Conservation (phyloP, 2,113 vertebrate genomes). For the Bombycilla garrulus region DNA sequence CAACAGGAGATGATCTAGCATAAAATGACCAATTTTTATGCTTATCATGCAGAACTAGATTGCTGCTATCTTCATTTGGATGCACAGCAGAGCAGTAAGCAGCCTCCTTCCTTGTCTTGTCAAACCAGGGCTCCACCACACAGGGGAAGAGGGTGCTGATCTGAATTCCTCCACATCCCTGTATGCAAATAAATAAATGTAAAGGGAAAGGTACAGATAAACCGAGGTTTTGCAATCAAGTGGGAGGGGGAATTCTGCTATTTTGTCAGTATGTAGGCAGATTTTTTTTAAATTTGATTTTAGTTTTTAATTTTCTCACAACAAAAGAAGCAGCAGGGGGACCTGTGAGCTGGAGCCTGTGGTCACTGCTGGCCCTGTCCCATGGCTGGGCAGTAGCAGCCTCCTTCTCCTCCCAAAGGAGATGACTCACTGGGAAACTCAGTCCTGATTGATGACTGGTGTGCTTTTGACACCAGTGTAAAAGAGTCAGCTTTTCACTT, state of each 20-base stretch:
- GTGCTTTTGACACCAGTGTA: not conserved
- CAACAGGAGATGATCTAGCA: conserved; percentile 8
- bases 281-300: accelerated
- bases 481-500: not conserved
- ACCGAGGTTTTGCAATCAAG: not conserved
- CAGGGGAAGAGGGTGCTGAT: not conserved
- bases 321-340: not conserved
- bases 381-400: not conserved
- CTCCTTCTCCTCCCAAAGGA: not conserved
- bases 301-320: not conserved
- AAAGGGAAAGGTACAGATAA: not conserved
- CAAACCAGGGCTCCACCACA: not conserved
- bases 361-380: not conserved
- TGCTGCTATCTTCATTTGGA: not conserved
- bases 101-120: not conserved
- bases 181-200: not conserved
- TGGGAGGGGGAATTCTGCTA: not conserved
- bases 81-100: not conserved
- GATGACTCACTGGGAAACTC: not conserved
- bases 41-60: conserved; percentile 35
- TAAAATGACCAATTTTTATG: conserved; percentile 31
- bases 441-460: not conserved
- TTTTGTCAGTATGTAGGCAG: not conserved
- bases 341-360: not conserved
- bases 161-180: not conserved